Base-by-base conservation (phyloP, 2,797 vertebrate genomes). In the Gila robusta region DNA sequence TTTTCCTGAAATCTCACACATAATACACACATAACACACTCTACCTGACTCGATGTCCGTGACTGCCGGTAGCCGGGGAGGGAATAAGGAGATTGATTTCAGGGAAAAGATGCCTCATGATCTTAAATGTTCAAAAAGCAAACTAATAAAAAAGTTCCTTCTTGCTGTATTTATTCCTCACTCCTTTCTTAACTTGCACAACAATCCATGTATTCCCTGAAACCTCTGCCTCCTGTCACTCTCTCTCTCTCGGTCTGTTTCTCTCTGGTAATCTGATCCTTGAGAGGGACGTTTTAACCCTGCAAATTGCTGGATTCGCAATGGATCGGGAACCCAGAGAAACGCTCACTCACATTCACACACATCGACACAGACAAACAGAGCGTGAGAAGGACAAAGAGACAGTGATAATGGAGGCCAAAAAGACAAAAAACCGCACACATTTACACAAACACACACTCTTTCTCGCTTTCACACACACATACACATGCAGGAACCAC, bases 401-500 rank as follows among this genome's bases (percentile, higher is more conserved):
- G 16, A 39, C 49, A 39, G 47, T 79, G 74, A 85, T 39, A 85
- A 85, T 44, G 11, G 37, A 73, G 52, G n/a, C 10, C 44, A 21
- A 12, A 28, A 8, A 72, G 35, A 71, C 52, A 23, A 80, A 80
- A 67, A 67, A 67, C 1, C 32, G 28, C 80, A 71, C 80, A 83
- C 39, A 83, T 64, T 74, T 64, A 74, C 76, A 59, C 44, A 84
- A 77, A 69, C 49, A 49, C 49, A 49, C 26, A 49, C 7, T 44
- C 64, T 35, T 23, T 32, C 49, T 49, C 16, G 47, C 47, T 23
- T 41, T 67, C 72, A 41, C 41, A 37, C 28, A 67, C 73, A 71
- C 47, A 26, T 10, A 1, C 47, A 56, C 37, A 74, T 92, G 92
- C 94, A 93, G 93, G 93, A 93, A 93, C 93, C 93, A 92, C 93